Evolutionary conservation across 37 sponge, comb jelly and placozoan species (phyloP), one percentile per base, ranked within the genome.

Genomic region (Eunapius fragilis): DNA sequence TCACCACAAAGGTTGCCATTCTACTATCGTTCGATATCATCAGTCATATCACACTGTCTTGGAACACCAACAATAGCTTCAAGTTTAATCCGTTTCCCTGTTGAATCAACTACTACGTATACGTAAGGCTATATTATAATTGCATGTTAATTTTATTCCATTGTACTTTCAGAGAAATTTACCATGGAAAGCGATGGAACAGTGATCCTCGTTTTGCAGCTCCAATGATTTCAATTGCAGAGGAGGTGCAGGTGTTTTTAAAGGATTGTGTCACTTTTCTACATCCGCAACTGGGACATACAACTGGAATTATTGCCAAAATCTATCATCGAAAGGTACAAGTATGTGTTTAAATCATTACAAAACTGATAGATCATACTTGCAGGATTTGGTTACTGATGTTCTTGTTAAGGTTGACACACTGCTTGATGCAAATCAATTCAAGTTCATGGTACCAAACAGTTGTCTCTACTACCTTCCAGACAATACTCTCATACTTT

Each of bases 131-230:
- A 4, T 38, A 78, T 78, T 31, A 2, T 41, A 41, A 11, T 58
- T 58, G 58, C 14, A 2, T 58, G 22, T 17, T 11, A 58, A 58
- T 17, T 58, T 58, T 2, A 58, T 58, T 58, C 19, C 22, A 58
- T 19, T 58, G 22, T 72, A 33, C 30, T 30, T 71, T 9, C 30
- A 71, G 72, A 12, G 72, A 71, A 10, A 33, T 72, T 31, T 72
- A 72, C 74, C 74, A 14, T 32, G 74, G n/a, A 14, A 32, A 2
- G 30, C 12, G 74, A 32, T 72, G 74, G 74, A 72, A 72, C 31
- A 72, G 14, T 25, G 74, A 72, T 72, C 74, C 74, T 72, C 74
- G 74, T 32, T 72, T 72, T 72, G 17, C 6, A 12, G 72, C 74
- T 32, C 74, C 74, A 33, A 72, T 72, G 74, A 5, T 72, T 22